phyloP scores from a whole-genome alignment of 2,113 vertebrate species.

The Ardeotis arabs region DNA sequence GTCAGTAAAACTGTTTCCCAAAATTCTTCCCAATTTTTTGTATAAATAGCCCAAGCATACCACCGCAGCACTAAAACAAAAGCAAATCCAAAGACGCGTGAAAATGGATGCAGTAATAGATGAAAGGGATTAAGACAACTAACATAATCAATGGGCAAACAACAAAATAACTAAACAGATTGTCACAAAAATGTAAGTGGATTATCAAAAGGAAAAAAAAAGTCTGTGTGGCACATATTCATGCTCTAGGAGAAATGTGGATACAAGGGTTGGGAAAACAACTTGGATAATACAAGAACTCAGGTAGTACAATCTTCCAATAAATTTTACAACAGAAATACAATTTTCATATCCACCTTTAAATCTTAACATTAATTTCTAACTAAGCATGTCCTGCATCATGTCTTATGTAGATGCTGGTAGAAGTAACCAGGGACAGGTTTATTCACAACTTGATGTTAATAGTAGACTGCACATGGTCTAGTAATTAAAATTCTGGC shows the following conservation, averaged over 20 bases:
- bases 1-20: conserved; percentile 86
- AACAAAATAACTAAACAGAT: not conserved
- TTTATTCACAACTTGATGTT: not conserved
- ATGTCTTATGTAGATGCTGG: not conserved
- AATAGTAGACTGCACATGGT: not conserved
- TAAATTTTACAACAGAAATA: not conserved
- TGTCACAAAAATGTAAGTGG: not conserved
- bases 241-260: not conserved
- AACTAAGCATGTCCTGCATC: not conserved
- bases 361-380: not conserved
- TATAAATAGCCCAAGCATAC: conserved; percentile 91
- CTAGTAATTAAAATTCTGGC: not conserved
- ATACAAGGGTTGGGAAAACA: not conserved
- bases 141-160: conserved; percentile 17
- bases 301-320: not conserved
- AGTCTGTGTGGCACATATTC: not conserved
- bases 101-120: conserved; percentile 44
- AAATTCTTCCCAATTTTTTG: conserved; percentile 90
- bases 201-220: not conserved
- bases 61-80: conserved; percentile 88
- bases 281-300: not conserved
- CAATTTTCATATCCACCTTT: not conserved
- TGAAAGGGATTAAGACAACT: not conserved
- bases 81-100: conserved; percentile 59
- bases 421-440: not conserved